phyloP scores from a whole-genome alignment of 1,140 invertebrate genomes.

The Eufriesea mexicana region DNA sequence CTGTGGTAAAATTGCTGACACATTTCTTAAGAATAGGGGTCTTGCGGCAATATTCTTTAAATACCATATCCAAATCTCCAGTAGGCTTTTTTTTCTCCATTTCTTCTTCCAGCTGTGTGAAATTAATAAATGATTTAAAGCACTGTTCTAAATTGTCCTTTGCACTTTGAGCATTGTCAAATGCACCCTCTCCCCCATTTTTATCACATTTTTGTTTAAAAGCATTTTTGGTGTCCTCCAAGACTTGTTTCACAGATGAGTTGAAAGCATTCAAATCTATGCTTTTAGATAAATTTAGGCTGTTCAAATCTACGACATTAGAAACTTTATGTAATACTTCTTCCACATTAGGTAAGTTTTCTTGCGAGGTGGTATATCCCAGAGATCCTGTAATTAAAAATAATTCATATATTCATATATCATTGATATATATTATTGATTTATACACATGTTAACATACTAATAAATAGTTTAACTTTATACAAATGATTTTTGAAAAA shows the following conservation, averaged over 20 bases:
- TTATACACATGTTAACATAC: neutral
- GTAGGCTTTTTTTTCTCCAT: conserved; percentile 84
- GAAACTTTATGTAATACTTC: conserved; percentile 61
- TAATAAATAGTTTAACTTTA: neutral
- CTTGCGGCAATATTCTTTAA: conserved; percentile 87
- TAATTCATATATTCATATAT: no score
- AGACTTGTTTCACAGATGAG: conserved; percentile 61
- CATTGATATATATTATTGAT: neutral
- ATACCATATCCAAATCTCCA: conserved; percentile 86
- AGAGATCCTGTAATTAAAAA: conserved; percentile 51
- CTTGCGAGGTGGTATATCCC: conserved; percentile 26
- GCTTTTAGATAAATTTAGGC: conserved; percentile 59
- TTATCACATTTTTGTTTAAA: conserved; percentile 80
- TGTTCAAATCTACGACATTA: conserved; percentile 52
- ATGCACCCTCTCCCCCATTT: conserved; percentile 74
- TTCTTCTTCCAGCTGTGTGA: conserved; percentile 83
- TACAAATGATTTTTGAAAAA: neutral
- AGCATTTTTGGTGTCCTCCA: conserved; percentile 72
- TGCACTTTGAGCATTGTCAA: conserved; percentile 72
- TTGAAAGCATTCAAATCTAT: conserved; percentile 64
- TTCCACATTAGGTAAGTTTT: conserved; percentile 33
- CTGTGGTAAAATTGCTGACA: conserved; percentile 84
- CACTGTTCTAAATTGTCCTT: conserved; percentile 77
- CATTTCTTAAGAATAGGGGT: conserved; percentile 84
- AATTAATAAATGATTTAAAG: conserved; percentile 81